Conservation (phyloP, 2,888 invertebrate species). For the Melolontha melolontha region DNA sequence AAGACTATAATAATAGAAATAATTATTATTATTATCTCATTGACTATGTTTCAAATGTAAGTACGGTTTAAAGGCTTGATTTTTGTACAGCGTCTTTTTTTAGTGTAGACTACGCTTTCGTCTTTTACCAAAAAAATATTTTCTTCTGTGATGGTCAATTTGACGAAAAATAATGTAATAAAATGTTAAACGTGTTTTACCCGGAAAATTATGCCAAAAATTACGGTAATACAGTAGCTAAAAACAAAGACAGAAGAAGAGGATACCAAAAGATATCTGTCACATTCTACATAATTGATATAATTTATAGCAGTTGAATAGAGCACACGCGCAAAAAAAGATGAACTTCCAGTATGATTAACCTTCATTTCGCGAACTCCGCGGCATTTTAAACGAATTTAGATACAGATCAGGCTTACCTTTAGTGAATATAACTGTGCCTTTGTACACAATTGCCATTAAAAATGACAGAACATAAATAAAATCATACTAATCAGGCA, state of each 20-base stretch:
- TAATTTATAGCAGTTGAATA: conserved; percentile 7
- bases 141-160: too few species aligned
- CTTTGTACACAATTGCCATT: conserved; percentile 26
- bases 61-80: too few species aligned
- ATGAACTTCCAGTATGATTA: conserved; percentile 7
- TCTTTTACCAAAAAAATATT: too few species aligned
- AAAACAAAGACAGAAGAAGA: not conserved
- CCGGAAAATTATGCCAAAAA: not conserved
- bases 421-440: conserved; percentile 21
- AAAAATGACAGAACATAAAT: conserved; percentile 26
- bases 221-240: not conserved
- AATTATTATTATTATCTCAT: too few species aligned
- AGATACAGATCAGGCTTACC: conserved; percentile 17
- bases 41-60: too few species aligned
- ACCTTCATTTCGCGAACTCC: conserved; percentile 19
- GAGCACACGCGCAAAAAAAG: not conserved
- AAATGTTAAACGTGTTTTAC: too few species aligned
- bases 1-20: too few species aligned
- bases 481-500: conserved; percentile 6
- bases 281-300: not conserved
- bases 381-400: conserved; percentile 14
- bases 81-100: too few species aligned
- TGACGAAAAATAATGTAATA: too few species aligned
- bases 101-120: too few species aligned
- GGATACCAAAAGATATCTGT: not conserved